Conservation (phyloP, 1,140 invertebrate species). For the Lasioglossum baleicum region DNA sequence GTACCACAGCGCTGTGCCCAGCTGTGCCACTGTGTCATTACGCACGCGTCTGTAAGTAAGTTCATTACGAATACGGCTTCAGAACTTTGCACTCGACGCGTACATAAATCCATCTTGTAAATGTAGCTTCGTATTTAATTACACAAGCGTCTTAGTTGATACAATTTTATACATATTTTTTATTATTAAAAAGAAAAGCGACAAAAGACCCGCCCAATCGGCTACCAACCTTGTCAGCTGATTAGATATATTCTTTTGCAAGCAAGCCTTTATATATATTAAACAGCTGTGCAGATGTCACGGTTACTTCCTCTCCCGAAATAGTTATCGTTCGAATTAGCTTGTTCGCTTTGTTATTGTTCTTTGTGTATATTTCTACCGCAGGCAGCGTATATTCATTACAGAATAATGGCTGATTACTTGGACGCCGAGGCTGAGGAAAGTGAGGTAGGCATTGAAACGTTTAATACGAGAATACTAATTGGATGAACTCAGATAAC, state of each 20-base stretch:
- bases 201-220: conserved; percentile 6
- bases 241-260: background rate
- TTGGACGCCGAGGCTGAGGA: conserved; percentile 91
- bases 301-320: rapidly evolving
- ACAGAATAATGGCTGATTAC: conserved; percentile 81
- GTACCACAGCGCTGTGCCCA: no score
- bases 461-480: background rate
- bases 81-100: no score
- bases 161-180: no score
- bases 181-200: no score
- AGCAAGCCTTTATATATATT: background rate
- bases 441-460: conserved; percentile 83
- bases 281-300: conserved; percentile 20
- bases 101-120: no score
- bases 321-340: background rate
- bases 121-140: no score
- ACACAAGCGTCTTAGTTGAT: no score
- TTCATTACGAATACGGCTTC: background rate
- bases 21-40: no score
- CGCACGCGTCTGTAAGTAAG: no score
- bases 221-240: background rate
- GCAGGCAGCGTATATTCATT: background rate
- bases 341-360: background rate
- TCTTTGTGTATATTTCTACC: background rate
- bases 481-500: background rate